These are phyloP conservation scores for Helarctos malayanus DNA, from an alignment of 2,797 vertebrate species.

Conservation along the genomic window DNA sequence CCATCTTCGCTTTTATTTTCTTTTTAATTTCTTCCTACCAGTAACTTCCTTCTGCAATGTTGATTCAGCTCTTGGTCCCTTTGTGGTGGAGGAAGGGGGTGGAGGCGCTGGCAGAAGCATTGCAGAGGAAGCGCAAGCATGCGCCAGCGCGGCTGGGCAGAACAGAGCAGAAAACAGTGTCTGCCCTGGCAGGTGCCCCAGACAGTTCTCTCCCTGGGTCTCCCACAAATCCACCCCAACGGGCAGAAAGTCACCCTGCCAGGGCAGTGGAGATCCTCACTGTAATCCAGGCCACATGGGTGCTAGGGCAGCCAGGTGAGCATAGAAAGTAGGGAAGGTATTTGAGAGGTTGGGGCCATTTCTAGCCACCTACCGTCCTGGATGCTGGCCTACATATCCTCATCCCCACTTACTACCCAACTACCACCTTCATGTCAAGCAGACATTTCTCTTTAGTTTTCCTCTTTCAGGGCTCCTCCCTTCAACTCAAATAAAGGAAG, in stretches of 20 bases:
- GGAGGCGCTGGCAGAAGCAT: background rate
- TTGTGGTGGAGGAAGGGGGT: background rate
- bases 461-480: background rate
- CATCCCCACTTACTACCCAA: too few species aligned
- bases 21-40: background rate
- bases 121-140: rapidly evolving
- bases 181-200: rapidly evolving
- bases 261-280: background rate
- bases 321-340: background rate
- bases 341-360: background rate
- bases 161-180: background rate
- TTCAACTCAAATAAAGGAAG: background rate
- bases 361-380: background rate
- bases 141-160: background rate
- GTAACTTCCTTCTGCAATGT: conserved; percentile 61
- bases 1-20: background rate
- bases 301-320: background rate
- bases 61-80: background rate
- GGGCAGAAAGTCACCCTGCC: background rate
- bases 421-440: background rate
- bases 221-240: background rate
- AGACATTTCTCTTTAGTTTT: background rate
- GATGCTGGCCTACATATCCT: background rate
- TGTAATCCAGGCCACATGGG: background rate
- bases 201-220: background rate